Evolutionary conservation across 2,888 invertebrate species (phyloP).

Genomic region (Phaonia tiefii): DNA sequence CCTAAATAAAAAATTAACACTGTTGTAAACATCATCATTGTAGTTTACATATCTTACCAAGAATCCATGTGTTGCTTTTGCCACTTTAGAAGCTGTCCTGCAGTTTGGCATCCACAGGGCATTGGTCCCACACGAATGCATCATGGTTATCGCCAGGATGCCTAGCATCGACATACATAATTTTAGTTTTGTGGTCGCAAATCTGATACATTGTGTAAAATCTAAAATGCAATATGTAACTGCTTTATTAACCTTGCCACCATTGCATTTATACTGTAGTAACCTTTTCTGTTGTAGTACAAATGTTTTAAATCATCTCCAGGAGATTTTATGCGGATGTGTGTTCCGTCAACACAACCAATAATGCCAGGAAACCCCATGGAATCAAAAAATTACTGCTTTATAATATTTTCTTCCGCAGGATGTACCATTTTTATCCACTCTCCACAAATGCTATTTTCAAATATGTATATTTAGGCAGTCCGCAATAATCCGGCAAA

Average conservation of each 20-base stretch:
- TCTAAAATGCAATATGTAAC: not conserved
- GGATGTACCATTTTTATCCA: conserved; percentile 21
- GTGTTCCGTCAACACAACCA: no score
- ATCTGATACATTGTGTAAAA: conserved; percentile 6
- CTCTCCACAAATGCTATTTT: conserved; percentile 4
- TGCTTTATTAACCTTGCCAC: not conserved
- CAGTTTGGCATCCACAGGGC: not conserved
- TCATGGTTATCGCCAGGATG: conserved; percentile 27
- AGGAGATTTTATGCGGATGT: no score
- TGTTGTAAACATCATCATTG: no score
- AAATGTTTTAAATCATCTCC: not conserved
- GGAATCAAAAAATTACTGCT: conserved; percentile 9
- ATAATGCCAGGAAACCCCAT: conserved; percentile 27
- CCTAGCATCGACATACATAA: conserved; percentile 20
- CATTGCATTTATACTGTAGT: no score
- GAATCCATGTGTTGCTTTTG: no score
- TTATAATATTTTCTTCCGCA: not conserved
- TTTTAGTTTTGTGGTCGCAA: conserved; percentile 16
- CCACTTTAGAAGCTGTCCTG: not conserved
- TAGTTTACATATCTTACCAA: not conserved
- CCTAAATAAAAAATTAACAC: not conserved
- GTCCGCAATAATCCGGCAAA: conserved; percentile 10
- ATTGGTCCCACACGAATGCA: conserved; percentile 13
- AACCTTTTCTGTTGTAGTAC: conserved; percentile 22
- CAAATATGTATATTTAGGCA: conserved; percentile 7